phyloP scores from a whole-genome alignment of 2,797 vertebrate genomes.

The Typhlichthys subterraneus region DNA sequence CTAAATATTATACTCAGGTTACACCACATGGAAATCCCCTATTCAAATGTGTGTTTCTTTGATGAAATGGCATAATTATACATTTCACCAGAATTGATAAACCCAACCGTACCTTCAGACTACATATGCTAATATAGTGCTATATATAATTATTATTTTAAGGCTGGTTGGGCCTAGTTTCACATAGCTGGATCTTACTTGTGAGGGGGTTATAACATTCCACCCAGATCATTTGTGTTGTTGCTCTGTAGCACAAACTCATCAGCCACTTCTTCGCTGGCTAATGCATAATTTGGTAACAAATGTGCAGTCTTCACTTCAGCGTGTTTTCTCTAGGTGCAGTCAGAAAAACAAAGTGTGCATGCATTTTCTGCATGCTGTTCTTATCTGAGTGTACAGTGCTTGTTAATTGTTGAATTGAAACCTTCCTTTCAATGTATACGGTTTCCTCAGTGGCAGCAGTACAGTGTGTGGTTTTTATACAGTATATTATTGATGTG shows the following conservation, averaged over 20 bases:
- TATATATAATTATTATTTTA: slow-evolving; percentile 14
- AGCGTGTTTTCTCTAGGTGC: slow-evolving; percentile 46
- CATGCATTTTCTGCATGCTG: slow-evolving; percentile 39
- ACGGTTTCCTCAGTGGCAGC: neutral
- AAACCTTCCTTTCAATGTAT: slow-evolving; percentile 32
- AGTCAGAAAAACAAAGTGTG: slow-evolving; percentile 61
- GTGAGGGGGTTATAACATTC: slow-evolving; percentile 27
- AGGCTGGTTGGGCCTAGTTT: slow-evolving; percentile 48
- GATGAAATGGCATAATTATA: no score
- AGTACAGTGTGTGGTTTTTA: neutral
- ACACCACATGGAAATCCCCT: no score
- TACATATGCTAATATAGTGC: neutral
- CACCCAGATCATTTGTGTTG: slow-evolving; percentile 29
- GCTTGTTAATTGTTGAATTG: slow-evolving; percentile 54
- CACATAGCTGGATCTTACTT: slow-evolving; percentile 22
- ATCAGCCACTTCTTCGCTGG: slow-evolving; percentile 50
- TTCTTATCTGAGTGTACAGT: slow-evolving; percentile 60
- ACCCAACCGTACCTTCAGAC: no score
- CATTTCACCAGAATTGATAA: no score
- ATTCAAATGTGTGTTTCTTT: no score
- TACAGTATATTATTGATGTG: slow-evolving; percentile 13
- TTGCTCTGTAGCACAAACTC: slow-evolving; percentile 48
- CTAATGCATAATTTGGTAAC: slow-evolving; percentile 66
- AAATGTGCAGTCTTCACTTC: slow-evolving; percentile 67
- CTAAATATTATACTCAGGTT: no score